Evolutionary conservation across 2,888 invertebrate species (phyloP).

Genomic region (Catocala fraxini): DNA sequence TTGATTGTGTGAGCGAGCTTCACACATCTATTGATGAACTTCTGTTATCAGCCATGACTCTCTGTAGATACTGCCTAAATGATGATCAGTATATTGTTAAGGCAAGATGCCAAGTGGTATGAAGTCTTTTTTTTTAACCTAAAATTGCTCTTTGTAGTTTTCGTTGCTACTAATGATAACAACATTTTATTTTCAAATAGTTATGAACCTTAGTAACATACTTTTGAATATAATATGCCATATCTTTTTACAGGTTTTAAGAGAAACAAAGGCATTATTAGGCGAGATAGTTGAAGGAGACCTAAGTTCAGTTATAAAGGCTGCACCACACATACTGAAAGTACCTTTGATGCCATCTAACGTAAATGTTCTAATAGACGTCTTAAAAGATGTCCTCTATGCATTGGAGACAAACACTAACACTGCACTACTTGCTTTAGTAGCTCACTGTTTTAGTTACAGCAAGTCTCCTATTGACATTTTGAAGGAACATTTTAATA

Average conservation of each 20-base stretch:
- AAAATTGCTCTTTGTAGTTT: too few relatives aligned
- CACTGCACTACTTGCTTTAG: slow-evolving; percentile 88
- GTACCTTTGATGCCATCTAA: slow-evolving; percentile 79
- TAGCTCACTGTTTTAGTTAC: slow-evolving; percentile 76
- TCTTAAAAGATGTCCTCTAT: slow-evolving; percentile 88
- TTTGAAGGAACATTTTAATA: slow-evolving; percentile 68
- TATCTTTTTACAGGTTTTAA: slow-evolving; percentile 77
- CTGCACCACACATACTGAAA: slow-evolving; percentile 67
- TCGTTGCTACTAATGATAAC: too few relatives aligned
- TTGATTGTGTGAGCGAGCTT: slow-evolving; percentile 69
- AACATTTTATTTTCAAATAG: too few relatives aligned
- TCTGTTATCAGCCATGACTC: slow-evolving; percentile 78
- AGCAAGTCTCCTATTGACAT: slow-evolving; percentile 66
- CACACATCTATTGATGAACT: slow-evolving; percentile 79
- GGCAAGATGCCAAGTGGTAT: slow-evolving; percentile 86
- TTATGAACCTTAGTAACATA: too few relatives aligned
- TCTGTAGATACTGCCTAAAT: slow-evolving; percentile 75
- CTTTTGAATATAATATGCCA: too few relatives aligned
- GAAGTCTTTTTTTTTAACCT: slow-evolving; percentile 27
- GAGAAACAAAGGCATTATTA: slow-evolving; percentile 81
- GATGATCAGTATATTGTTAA: slow-evolving; percentile 80
- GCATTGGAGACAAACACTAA: slow-evolving; percentile 90
- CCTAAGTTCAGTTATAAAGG: slow-evolving; percentile 81
- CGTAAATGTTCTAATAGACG: slow-evolving; percentile 87
- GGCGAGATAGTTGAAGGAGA: slow-evolving; percentile 76